Percentiles rank a stretch among this genome's conserved stretches.
These are phyloP conservation scores for Pheosia tremula DNA, from an alignment of 2,888 invertebrate species.

Conservation along the genomic window DNA sequence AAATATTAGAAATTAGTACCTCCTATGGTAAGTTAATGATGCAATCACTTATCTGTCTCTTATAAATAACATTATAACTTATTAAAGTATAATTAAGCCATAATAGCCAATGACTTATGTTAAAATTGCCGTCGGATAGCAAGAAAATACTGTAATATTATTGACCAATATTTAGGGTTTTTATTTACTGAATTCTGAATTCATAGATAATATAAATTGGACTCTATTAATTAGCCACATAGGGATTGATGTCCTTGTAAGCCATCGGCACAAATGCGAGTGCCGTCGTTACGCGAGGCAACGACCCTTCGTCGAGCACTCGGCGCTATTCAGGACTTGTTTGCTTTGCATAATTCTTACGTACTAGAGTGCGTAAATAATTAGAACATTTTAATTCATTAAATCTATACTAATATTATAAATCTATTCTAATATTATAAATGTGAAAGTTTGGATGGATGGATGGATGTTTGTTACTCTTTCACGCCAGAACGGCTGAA, in stretches of 20 bases:
- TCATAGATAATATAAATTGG: background rate
- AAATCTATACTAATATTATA: background rate
- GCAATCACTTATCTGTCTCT: too few species aligned
- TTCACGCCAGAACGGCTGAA: too few species aligned
- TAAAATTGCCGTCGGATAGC: background rate
- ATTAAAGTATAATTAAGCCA: background rate
- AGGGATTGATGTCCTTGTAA: constrained; percentile 31
- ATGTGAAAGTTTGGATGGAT: too few species aligned
- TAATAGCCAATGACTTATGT: background rate
- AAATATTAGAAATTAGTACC: too few species aligned
- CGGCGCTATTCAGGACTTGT: constrained; percentile 22
- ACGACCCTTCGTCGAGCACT: constrained; percentile 12
- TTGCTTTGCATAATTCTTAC: constrained; percentile 18
- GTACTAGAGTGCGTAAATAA: background rate
- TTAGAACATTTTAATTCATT: background rate
- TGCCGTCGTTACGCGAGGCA: constrained; percentile 31
- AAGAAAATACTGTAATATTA: background rate
- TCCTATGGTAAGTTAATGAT: too few species aligned
- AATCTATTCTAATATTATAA: too few species aligned
- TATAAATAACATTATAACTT: too few species aligned
- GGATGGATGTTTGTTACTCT: too few species aligned
- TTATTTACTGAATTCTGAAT: too few species aligned
- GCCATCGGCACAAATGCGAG: constrained; percentile 35
- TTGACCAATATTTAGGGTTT: background rate
- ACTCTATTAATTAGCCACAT: background rate